Evolutionary conservation across 2,113 vertebrate genomes (phyloP).

Genomic region (Echinops telfairi): DNA sequence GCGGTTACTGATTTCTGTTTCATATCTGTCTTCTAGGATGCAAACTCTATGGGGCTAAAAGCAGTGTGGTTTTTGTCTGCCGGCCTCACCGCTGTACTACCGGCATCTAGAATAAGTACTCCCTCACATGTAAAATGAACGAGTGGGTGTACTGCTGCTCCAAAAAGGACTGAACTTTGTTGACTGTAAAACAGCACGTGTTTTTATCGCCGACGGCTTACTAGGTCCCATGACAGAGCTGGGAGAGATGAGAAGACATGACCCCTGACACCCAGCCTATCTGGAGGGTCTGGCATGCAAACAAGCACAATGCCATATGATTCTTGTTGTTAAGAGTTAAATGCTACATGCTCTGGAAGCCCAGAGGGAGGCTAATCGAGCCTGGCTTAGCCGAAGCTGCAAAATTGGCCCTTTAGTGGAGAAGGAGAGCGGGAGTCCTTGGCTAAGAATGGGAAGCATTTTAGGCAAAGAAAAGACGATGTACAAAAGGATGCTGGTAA

Average conservation of each 20-base stretch:
- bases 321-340: background rate
- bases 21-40: background rate
- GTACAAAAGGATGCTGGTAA: background rate
- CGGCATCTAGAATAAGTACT: background rate
- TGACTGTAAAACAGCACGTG: background rate
- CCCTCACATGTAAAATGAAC: background rate
- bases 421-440: background rate
- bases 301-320: background rate
- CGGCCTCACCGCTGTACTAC: background rate
- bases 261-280: background rate
- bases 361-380: background rate
- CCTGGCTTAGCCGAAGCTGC: background rate
- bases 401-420: background rate
- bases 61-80: background rate
- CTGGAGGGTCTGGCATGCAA: background rate
- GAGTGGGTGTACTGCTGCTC: background rate
- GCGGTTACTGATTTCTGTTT: background rate
- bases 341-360: background rate
- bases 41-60: background rate
- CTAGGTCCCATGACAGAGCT: background rate
- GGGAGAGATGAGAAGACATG: background rate
- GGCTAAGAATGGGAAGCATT: background rate
- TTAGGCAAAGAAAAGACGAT: background rate
- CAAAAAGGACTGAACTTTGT: background rate
- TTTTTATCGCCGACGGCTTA: background rate